phyloP scores from a whole-genome alignment of 2,888 invertebrate species.

The Agrochola circellaris region DNA sequence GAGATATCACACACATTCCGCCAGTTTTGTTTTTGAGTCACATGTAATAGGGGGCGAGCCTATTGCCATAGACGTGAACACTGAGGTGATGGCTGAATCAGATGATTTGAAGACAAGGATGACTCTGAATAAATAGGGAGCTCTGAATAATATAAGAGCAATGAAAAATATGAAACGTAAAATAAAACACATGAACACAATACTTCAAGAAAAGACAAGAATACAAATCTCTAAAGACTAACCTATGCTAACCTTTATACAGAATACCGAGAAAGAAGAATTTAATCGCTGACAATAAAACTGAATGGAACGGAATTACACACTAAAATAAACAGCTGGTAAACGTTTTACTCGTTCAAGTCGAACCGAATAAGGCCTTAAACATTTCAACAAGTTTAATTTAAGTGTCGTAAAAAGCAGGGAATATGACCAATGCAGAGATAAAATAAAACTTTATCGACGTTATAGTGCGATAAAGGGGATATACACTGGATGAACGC shows the following conservation, averaged over 20 bases:
- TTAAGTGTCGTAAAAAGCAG: slow-evolving; percentile 67
- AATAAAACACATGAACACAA: neutral
- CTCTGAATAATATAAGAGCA: too few species aligned
- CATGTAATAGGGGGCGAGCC: too few species aligned
- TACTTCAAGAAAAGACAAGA: slow-evolving; percentile 2
- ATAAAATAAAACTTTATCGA: slow-evolving; percentile 72
- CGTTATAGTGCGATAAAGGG: slow-evolving; percentile 50
- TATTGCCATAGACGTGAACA: too few species aligned
- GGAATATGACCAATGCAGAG: slow-evolving; percentile 62
- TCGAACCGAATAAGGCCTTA: slow-evolving; percentile 49
- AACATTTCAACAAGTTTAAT: slow-evolving; percentile 67
- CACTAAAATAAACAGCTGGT: slow-evolving; percentile 49
- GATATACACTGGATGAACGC: slow-evolving; percentile 27
- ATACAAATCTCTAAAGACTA: slow-evolving; percentile 15
- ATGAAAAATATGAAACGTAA: neutral
- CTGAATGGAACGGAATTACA: slow-evolving; percentile 38
- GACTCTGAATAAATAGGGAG: neutral
- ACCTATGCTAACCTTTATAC: slow-evolving; percentile 23
- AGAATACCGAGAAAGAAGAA: slow-evolving; percentile 15
- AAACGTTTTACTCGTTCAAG: slow-evolving; percentile 41
- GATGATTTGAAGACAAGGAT: neutral
- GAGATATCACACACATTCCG: too few species aligned
- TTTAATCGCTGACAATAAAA: slow-evolving; percentile 46
- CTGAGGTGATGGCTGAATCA: neutral
- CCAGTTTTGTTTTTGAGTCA: too few species aligned